Evolutionary conservation across 2,113 vertebrate species (phyloP), one percentile per base, ranked within the genome.

Genomic region (Anolis sagrei): DNA sequence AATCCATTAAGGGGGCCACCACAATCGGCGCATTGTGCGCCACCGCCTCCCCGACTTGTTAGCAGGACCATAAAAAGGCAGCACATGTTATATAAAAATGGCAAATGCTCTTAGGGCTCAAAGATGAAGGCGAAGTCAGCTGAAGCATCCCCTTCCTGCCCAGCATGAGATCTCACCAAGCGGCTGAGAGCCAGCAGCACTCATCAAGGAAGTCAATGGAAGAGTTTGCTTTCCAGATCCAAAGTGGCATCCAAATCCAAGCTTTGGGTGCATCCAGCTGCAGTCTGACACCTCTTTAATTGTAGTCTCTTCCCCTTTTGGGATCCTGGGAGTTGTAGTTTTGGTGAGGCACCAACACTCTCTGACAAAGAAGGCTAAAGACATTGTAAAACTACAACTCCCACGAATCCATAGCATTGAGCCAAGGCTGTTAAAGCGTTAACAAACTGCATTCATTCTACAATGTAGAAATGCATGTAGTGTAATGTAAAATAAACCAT

Each of bases 71-170:
- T 86, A 87, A 95, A 95, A 93, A 58, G 29, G 74, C 7, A 90
- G 81, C 90, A 90, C 79, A 13, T 85, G 86, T 70, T 84, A 62
- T 64, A 89, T 84, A 88, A 91, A 95, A 92, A 80, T 8, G 25
- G 85, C 11, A 78, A 7, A 39, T 48, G 87, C 64, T 74, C 90
- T 86, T 66, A 77, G 86, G 81, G 4, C 29, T 70, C 25, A 4
- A 48, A 87, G 89, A 74, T 88, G 68, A 89, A 83, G 79, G 89
- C 88, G 27, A 44, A 88, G 83, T 76, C 84, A 87, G 75, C 58
- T 80, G 2, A 83, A 39, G 88, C 5, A n/a, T 4, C 0, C 19
- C n/a, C 76, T 78, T 68, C 88, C 81, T 75, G 81, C 73, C 51
- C 91, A 79, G 86, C 21, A 0, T 39, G 79, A 54, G 87, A 81